Base-by-base conservation (phyloP, 2,113 vertebrate species). In the Poeciliopsis retropinna region DNA sequence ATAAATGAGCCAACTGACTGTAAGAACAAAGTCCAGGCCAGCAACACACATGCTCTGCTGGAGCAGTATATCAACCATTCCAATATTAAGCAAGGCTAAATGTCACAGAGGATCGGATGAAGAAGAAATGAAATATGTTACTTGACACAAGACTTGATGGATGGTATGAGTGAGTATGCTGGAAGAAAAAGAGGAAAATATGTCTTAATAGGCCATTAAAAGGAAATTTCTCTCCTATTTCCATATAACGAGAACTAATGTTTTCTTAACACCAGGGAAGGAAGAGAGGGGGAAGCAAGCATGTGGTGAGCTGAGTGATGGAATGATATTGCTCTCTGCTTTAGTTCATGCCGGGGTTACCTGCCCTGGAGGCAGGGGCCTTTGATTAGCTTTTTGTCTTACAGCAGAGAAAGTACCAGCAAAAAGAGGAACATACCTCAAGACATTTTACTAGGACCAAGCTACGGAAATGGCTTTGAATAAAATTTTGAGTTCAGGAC, bases 381-480 rank as follows among this genome's bases (percentile, higher is more conserved):
- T 95, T 95, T 96, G 95, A 96, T 95, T 93, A 94, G 93, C 93
- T 95, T 95, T 96, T 92, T 81, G 29, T 96, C 92, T 93, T 92
- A 93, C 66, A 79, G 92, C 89, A 92, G 93, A 93, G 76, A 94
- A 95, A 92, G 93, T 92, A 92, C 92, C 91, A 84, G 92, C 81
- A 83, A 91, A 92, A 82, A 80, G 70, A 70, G 51, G 60, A 74
- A 87, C 76, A 94, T 87, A 92, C 92, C 88, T 91, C 88, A 85
- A 78, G 31, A 29, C 93, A 93, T 93, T 86, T 88, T 47, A 91
- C 69, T 85, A 93, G 81, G 6, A 37, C 73, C 73, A 29, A 64
- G 66, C 82, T 88, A 87, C 82, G 85, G 86, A 93, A 93, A 94
- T 81, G 90, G 83, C 72, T 81, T 63, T 67, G 60, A 87, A 84